Base-by-base conservation (phyloP, 1,140 invertebrate genomes). In the Penaeus japonicus region DNA sequence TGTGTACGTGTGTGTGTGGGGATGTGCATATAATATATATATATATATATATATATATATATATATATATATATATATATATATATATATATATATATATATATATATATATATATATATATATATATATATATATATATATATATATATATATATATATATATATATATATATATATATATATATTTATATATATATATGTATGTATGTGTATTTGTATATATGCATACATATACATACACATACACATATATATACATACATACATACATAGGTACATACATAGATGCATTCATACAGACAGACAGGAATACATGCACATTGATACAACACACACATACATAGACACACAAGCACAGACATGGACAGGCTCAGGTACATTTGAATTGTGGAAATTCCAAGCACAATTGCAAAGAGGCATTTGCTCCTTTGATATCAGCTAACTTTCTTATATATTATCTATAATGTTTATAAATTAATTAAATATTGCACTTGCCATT, bases 11-110 rank as follows among this genome's bases (percentile, higher is more conserved):
- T 70, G 24, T 70, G 24, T 70, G 15, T 70, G 32, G 22, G 32
- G 22, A 70, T 70, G 15, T n/a, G 32, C 7, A n/a, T 24, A 22
- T 2, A 27, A 22, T 70, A 24, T 70, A 70, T 70, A 70, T 70
- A 70, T 70, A 70, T 70, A 24, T 24, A 27, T 70, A 27, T 70
- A 27, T 70, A 27, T 70, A 27, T 24, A 27, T 70, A 24, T 73
- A 7, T 30, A 73, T 73, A 73, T 77, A 77, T 77, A 39, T 77
- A 32, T 77, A 77, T 77, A 32, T 77, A 77, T 77, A 77, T 27
- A 22, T 77, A 32, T 77, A 77, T 32, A 27, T 32, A 77, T 27
- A n/a, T 32, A 39, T 82, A 24, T 32, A 18, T 53, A 17, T 32
- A 62, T 59, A 59, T 20, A 20, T 5, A 59, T 82, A 24, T 24